phyloP scores from a whole-genome alignment of 2,888 invertebrate genomes.

The Fissipunctia ypsillon region DNA sequence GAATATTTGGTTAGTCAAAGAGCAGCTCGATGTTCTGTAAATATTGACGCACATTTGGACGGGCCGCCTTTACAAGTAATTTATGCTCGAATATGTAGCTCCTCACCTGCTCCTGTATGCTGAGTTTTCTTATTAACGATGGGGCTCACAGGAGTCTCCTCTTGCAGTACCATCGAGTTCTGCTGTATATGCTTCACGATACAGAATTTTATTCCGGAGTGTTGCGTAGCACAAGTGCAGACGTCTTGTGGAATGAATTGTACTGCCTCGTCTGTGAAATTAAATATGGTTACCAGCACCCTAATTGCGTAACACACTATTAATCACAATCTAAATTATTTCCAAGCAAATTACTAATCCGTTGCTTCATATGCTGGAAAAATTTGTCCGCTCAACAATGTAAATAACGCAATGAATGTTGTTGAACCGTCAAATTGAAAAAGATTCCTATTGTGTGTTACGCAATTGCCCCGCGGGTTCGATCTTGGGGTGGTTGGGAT shows the following conservation, averaged over 20 bases:
- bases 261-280: conserved; percentile 17
- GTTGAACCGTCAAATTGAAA: too few species aligned
- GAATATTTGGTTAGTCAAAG: neutral
- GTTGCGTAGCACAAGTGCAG: conserved; percentile 53
- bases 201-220: neutral
- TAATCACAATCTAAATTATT: too few species aligned
- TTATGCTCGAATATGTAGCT: neutral
- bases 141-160: neutral
- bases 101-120: conserved; percentile 5
- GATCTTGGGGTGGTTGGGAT: too few species aligned
- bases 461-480: too few species aligned
- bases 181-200: neutral
- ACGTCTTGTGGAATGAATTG: fast-evolving
- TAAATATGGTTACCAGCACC: neutral
- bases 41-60: too few species aligned
- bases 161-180: neutral
- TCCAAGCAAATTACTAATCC: too few species aligned
- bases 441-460: too few species aligned
- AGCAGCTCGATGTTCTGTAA: neutral
- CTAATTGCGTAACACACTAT: too few species aligned
- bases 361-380: too few species aligned
- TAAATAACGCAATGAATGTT: too few species aligned
- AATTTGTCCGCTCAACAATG: too few species aligned
- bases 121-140: conserved; percentile 33
- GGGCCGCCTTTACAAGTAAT: too few species aligned